phyloP scores from a whole-genome alignment of 2,888 invertebrate genomes.

The Eulithis prunata region DNA sequence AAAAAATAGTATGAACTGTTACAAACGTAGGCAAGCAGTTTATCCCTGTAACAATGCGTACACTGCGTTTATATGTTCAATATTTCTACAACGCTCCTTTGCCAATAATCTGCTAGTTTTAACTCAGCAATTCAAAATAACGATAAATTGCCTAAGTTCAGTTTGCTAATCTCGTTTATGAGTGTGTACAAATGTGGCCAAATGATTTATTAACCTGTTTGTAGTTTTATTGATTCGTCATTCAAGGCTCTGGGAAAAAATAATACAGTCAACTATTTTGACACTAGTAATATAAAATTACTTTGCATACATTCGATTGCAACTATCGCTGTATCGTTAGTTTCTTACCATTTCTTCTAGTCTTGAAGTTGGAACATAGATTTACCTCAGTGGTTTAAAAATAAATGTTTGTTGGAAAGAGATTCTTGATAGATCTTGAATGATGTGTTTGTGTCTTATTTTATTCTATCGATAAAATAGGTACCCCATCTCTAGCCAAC shows the following conservation, averaged over 20 bases:
- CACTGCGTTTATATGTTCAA: neutral
- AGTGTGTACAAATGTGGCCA: slow-evolving; percentile 23
- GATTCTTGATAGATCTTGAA: too few species aligned
- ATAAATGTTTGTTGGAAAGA: too few species aligned
- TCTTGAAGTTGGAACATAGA: too few species aligned
- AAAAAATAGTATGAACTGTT: too few species aligned
- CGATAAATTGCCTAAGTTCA: slow-evolving; percentile 11
- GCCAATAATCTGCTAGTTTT: neutral
- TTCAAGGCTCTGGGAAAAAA: slow-evolving; percentile 18
- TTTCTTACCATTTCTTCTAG: too few species aligned
- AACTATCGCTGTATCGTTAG: too few species aligned
- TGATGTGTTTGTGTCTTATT: neutral
- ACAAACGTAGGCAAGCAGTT: too few species aligned
- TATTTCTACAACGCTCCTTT: neutral
- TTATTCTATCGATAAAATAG: slow-evolving; percentile 9
- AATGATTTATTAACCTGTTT: slow-evolving; percentile 16
- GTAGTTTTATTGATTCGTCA: slow-evolving; percentile 27
- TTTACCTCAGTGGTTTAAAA: too few species aligned
- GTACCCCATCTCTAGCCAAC: slow-evolving; percentile 49
- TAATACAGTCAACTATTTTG: too few species aligned
- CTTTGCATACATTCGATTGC: too few species aligned
- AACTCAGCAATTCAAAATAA: slow-evolving; percentile 5
- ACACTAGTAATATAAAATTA: too few species aligned
- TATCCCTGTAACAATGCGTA: too few species aligned
- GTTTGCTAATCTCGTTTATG: slow-evolving; percentile 25